These are phyloP conservation scores for Sinocyclocheilus rhinocerous DNA, from an alignment of 2,113 vertebrate genomes.

Conservation along the genomic window DNA sequence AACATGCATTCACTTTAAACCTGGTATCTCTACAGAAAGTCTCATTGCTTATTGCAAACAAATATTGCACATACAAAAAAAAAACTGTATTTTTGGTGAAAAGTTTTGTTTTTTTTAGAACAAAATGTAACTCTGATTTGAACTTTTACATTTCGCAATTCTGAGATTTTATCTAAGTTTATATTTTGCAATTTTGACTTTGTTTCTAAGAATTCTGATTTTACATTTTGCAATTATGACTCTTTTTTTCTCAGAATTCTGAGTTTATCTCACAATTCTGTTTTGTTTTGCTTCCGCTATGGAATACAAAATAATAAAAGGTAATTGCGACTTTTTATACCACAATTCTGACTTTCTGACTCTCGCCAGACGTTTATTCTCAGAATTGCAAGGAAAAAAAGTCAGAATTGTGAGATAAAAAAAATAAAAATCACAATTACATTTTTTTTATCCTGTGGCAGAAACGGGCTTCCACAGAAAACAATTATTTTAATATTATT, in stretches of 20 bases:
- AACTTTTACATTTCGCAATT: not conserved
- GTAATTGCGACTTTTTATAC: too few species aligned
- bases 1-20: not conserved
- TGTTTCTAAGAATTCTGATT: not conserved
- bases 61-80: not conserved
- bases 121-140: too few species aligned
- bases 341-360: not conserved
- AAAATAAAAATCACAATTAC: too few species aligned
- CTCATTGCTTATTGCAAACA: not conserved
- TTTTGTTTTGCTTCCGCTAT: not conserved
- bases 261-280: too few species aligned
- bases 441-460: not conserved
- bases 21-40: not conserved
- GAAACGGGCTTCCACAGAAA: not conserved
- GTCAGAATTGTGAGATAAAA: too few species aligned
- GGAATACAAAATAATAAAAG: not conserved
- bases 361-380: not conserved
- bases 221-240: not conserved
- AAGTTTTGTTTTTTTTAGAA: too few species aligned
- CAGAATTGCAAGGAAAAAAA: too few species aligned
- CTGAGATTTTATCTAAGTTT: not conserved
- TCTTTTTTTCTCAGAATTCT: too few species aligned
- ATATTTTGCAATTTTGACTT: not conserved
- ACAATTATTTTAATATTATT: not conserved
- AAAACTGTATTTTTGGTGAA: too few species aligned